phyloP scores from a whole-genome alignment of 1,140 invertebrate genomes.

The Bicyclus anynana region DNA sequence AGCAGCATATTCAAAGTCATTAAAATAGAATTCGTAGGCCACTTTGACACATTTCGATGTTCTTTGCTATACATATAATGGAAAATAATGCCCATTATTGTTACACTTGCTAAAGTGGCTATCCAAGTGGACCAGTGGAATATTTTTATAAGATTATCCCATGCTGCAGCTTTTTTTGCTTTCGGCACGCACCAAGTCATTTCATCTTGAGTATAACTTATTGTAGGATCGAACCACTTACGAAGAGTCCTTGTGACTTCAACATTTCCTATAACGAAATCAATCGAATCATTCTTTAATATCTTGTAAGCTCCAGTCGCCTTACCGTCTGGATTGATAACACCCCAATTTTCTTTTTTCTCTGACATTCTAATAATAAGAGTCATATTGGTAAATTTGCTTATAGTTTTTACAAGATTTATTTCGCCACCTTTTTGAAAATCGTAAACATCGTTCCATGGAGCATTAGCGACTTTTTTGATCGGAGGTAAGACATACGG shows the following conservation, averaged over 20 bases:
- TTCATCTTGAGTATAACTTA: slow-evolving; percentile 72
- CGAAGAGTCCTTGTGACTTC: slow-evolving; percentile 66
- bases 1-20: slow-evolving; percentile 73
- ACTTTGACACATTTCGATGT: slow-evolving; percentile 53
- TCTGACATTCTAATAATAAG: slow-evolving; percentile 61
- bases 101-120: slow-evolving; percentile 51
- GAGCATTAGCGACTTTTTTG: slow-evolving; percentile 40
- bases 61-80: slow-evolving; percentile 66
- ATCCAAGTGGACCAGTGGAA: slow-evolving; percentile 72
- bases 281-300: slow-evolving; percentile 54
- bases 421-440: slow-evolving; percentile 71
- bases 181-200: slow-evolving; percentile 72
- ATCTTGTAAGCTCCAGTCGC: slow-evolving; percentile 56
- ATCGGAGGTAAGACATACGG: slow-evolving; percentile 71
- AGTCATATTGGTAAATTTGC: slow-evolving; percentile 67
- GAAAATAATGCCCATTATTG: slow-evolving; percentile 60
- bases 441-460: slow-evolving; percentile 57
- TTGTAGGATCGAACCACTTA: slow-evolving; percentile 67
- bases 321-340: slow-evolving; percentile 48
- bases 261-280: slow-evolving; percentile 70
- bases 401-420: slow-evolving; percentile 69
- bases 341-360: slow-evolving; percentile 64
- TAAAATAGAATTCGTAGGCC: slow-evolving; percentile 69
- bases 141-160: slow-evolving; percentile 71
- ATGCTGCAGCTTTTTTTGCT: slow-evolving; percentile 56